phyloP scores from a whole-genome alignment of 2,113 vertebrate genomes.

The Psettodes erumei region DNA sequence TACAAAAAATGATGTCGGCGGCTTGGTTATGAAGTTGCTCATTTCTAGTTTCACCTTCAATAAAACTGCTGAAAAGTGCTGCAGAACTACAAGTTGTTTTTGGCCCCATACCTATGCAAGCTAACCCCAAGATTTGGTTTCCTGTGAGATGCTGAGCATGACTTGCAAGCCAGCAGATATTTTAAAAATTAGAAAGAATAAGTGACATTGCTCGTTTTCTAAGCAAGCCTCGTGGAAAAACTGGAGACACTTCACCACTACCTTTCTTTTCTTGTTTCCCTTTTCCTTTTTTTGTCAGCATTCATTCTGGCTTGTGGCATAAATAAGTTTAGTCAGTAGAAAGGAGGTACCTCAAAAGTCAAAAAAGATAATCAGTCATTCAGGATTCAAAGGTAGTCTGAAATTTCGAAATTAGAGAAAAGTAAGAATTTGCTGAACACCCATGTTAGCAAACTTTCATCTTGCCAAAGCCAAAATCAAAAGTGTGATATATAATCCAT shows the following conservation, averaged over 20 bases:
- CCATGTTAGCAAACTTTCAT: background rate
- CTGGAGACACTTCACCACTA: background rate
- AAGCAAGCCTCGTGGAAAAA: background rate
- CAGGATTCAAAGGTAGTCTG: background rate
- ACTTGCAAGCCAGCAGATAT: conserved; percentile 2
- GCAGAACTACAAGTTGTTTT: background rate
- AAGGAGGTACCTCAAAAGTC: background rate
- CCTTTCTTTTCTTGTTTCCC: background rate
- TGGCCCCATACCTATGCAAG: background rate
- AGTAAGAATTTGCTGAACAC: too few relatives aligned
- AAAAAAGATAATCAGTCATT: background rate
- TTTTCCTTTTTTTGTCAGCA: background rate
- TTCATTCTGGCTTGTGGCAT: background rate
- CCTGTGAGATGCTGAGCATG: conserved; percentile 8
- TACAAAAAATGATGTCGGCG: conserved; percentile 42
- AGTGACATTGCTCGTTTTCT: background rate
- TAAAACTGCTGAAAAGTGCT: conserved; percentile 20
- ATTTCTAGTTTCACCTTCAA: conserved; percentile 33
- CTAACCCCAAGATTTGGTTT: conserved; percentile 1
- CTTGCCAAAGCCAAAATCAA: background rate
- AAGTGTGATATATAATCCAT: background rate
- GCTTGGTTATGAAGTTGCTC: conserved; percentile 55
- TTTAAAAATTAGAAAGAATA: conserved; percentile 23
- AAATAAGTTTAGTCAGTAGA: background rate
- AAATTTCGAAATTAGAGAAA: background rate